Evolutionary conservation across 37 sponge, comb jelly and placozoan genomes (phyloP).

Genomic region (Halichondria panicea): DNA sequence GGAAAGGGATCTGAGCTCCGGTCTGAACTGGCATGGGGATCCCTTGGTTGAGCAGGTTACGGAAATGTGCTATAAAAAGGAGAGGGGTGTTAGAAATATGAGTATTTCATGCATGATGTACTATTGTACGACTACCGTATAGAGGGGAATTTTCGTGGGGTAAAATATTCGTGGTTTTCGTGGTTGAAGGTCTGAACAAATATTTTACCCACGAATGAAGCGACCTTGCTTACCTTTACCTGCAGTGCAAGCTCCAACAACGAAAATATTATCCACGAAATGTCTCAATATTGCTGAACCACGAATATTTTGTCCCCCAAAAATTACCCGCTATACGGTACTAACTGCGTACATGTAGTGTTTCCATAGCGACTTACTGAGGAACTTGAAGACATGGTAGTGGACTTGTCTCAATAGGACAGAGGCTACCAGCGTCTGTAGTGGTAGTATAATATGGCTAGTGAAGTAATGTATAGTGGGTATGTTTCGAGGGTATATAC

Average conservation of each 20-base stretch:
- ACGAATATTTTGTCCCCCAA: no score
- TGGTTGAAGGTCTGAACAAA: no score
- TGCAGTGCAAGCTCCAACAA: not conserved
- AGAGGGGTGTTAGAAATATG: not conserved
- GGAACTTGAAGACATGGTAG: constrained; percentile 57
- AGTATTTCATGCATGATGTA: not conserved
- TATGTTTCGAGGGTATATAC: not conserved
- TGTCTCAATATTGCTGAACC: no score
- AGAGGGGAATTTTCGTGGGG: no score
- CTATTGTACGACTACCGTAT: no score
- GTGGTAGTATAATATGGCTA: not conserved
- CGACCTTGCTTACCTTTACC: no score
- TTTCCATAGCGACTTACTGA: constrained; percentile 36
- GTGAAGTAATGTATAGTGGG: no score
- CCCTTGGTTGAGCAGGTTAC: constrained; percentile 42
- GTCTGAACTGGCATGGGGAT: constrained; percentile 59
- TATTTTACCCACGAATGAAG: no score
- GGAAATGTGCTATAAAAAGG: constrained; percentile 18
- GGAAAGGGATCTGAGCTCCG: constrained; percentile 53
- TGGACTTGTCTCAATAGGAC: constrained; percentile 53
- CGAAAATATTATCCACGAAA: not conserved
- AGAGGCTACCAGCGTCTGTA: constrained; percentile 67
- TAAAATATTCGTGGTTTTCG: no score
- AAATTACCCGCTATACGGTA: no score
- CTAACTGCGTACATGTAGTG: no score